Base-by-base conservation (phyloP, 2,113 vertebrate genomes). In the Orycteropus afer region DNA sequence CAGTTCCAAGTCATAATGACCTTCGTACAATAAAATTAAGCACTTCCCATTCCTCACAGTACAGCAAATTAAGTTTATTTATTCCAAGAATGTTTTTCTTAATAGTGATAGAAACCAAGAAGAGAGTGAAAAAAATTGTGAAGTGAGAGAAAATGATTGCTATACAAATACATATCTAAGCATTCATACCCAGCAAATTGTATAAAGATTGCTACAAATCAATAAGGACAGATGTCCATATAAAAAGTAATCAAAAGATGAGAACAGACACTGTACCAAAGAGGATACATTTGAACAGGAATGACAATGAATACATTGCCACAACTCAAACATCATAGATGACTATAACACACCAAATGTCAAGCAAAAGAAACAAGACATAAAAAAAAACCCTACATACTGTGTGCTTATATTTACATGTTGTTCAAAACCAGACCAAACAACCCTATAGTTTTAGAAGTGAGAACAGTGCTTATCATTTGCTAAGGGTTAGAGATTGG, bases 331-430 rank as follows among this genome's bases (percentile, higher is more conserved):
- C 32, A 25, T 45, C 51, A 22, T 6, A 11, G 40, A 27, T 65
- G 15, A 20, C 22, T 57, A 20, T 40, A 12, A 81, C 22, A 74
- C 22, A 29, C 8, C 5, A 13, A 37, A 13, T 37, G 27, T n/a
- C 34, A 17, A 67, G 27, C 4, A 17, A 81, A 79, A 37, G 59
- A 34, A 63, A 37, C 51, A 22, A 85, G 20, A 40, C 37, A 29
- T 15, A 2, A 37, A 22, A 55, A 12, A 27, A 0, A n/a, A n/a
- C n/a, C n/a, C n/a, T 25, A 2, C 45, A 34, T 8, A 42, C 10
- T 40, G 20, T 61, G 27, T 63, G 8, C 27, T 59, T 29, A 7
- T 34, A 34, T 45, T 86, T 59, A 27, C 45, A 37, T n/a, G 65
- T 42, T 20, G 1, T 51, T 78, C 27, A 57, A 73, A 65, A 73